These are phyloP conservation scores for Vesta saturnalis DNA, from an alignment of 2,888 invertebrate species.

Conservation along the genomic window DNA sequence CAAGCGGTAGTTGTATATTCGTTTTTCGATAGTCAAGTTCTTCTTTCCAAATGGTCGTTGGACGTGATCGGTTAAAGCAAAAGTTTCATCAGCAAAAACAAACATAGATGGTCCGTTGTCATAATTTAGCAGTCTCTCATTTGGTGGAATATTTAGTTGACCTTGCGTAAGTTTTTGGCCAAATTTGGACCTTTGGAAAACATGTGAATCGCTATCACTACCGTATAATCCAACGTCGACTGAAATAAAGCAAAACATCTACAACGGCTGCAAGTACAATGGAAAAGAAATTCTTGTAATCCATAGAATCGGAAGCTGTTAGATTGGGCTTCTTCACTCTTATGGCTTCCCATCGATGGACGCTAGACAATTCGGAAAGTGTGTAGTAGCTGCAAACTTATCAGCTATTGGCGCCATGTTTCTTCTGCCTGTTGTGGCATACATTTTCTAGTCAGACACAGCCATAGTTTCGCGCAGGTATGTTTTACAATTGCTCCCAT, in stretches of 20 bases:
- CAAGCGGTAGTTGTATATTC: slow-evolving; percentile 13
- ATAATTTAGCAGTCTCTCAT: background rate
- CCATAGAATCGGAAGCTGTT: slow-evolving; percentile 9
- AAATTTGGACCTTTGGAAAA: too few species aligned
- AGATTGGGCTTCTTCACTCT: slow-evolving; percentile 4
- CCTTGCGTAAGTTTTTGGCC: slow-evolving; percentile 11
- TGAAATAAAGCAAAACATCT: too few species aligned
- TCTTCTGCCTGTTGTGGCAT: slow-evolving; percentile 1
- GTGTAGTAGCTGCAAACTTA: background rate
- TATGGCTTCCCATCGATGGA: too few species aligned
- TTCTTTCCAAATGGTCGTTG: too few species aligned
- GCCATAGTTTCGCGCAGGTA: slow-evolving; percentile 6
- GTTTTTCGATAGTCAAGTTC: slow-evolving; percentile 11
- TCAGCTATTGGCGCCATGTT: background rate
- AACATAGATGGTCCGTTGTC: slow-evolving; percentile 11
- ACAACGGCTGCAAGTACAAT: slow-evolving; percentile 10
- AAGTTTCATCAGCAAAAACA: too few species aligned
- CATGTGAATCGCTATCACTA: too few species aligned
- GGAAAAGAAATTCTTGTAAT: too few species aligned
- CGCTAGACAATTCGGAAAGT: slow-evolving; percentile 21
- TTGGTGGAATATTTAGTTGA: slow-evolving; percentile 8
- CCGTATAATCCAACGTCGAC: background rate
- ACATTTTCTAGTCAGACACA: background rate
- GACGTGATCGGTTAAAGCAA: too few species aligned
- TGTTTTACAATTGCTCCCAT: slow-evolving; percentile 7